phyloP scores from a whole-genome alignment of 2,113 vertebrate species.

The Tympanuchus pallidicinctus region DNA sequence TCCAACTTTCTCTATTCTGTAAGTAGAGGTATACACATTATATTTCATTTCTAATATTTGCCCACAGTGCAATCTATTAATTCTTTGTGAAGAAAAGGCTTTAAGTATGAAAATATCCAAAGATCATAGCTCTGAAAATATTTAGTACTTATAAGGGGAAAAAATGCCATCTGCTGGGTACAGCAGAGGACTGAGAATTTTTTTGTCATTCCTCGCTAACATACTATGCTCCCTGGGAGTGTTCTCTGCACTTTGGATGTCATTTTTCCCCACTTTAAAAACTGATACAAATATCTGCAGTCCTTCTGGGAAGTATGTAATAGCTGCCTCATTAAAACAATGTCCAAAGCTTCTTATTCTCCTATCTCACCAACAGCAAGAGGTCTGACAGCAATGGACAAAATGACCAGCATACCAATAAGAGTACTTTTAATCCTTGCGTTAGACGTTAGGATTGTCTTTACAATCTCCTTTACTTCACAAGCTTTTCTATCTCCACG shows the following conservation, averaged over 20 bases:
- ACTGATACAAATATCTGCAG: neutral
- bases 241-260: neutral
- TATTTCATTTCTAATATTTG: conserved; percentile 25
- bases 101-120: neutral
- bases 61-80: neutral
- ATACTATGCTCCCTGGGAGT: neutral
- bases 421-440: neutral
- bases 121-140: conserved; percentile 18
- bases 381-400: neutral
- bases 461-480: neutral
- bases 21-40: neutral
- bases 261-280: neutral
- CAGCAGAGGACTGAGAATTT: conserved; percentile 39
- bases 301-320: neutral
- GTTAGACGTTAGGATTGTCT: neutral
- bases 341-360: neutral
- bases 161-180: conserved; percentile 74
- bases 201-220: neutral
- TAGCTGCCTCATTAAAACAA: neutral
- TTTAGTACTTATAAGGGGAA: conserved; percentile 6
- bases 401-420: neutral
- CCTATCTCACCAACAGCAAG: neutral
- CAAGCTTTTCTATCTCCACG: neutral
- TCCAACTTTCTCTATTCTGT: neutral
- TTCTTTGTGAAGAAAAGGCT: neutral